phyloP scores from a whole-genome alignment of 2,888 invertebrate species.

The Anaspis maculata region DNA sequence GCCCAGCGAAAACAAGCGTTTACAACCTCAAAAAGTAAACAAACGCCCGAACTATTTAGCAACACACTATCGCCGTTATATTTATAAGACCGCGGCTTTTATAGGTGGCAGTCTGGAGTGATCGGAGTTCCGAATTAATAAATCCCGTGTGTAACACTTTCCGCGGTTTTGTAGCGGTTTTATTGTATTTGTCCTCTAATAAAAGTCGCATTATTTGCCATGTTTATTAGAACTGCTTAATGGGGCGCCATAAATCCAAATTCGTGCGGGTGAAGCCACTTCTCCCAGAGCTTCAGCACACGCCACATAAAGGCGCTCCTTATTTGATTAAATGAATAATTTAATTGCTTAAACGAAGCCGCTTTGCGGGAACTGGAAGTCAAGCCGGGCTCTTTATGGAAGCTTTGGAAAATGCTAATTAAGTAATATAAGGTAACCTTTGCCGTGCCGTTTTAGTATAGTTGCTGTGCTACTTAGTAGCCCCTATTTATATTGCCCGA shows the following conservation, averaged over 20 bases:
- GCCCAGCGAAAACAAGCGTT: too few relatives aligned
- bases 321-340: slow-evolving; percentile 24
- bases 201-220: slow-evolving; percentile 15
- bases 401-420: slow-evolving; percentile 14
- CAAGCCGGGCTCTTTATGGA: slow-evolving; percentile 11
- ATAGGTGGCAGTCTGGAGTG: too few relatives aligned
- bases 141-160: too few relatives aligned
- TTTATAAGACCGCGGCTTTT: too few relatives aligned
- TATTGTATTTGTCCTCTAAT: slow-evolving; percentile 6
- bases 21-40: too few relatives aligned
- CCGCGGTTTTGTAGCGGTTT: too few relatives aligned
- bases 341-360: slow-evolving; percentile 19
- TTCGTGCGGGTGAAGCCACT: slow-evolving; percentile 13
- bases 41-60: too few relatives aligned
- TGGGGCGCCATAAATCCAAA: slow-evolving; percentile 16
- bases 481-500: too few relatives aligned
- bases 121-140: too few relatives aligned
- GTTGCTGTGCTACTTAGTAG: too few relatives aligned
- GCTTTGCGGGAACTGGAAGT: slow-evolving; percentile 11
- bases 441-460: background rate
- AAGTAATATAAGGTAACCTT: slow-evolving; percentile 14
- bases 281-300: slow-evolving; percentile 10
- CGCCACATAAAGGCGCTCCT: slow-evolving; percentile 17
- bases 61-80: too few relatives aligned
- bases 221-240: slow-evolving; percentile 16